Conservation (phyloP, 2,888 invertebrate genomes). For the Muschampia plurimacula region DNA sequence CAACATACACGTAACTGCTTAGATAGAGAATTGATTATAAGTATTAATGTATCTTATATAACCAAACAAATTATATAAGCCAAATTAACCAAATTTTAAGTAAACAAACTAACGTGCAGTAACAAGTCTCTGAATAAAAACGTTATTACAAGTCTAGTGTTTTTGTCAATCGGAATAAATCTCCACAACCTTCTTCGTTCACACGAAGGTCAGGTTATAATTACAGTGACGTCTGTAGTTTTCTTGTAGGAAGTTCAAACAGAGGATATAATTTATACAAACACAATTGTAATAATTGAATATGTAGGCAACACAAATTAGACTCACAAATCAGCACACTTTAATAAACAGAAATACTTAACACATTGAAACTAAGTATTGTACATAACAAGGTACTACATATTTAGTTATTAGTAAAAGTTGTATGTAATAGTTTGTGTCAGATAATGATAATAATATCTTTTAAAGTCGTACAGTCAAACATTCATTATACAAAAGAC, state of each 20-base stretch:
- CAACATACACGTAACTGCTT: not conserved
- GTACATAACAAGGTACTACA: not conserved
- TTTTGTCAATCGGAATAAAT: slow-evolving; percentile 46
- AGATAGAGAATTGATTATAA: not conserved
- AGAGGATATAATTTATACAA: slow-evolving; percentile 26
- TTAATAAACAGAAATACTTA: not conserved
- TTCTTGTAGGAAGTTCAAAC: slow-evolving; percentile 10
- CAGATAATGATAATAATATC: no score
- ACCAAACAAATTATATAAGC: no score
- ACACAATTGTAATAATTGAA: not conserved
- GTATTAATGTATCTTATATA: no score
- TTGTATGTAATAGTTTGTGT: not conserved
- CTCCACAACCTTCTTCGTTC: slow-evolving; percentile 29
- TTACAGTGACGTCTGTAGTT: slow-evolving; percentile 4
- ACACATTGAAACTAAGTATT: not conserved
- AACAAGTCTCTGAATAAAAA: slow-evolving; percentile 10
- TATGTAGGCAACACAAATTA: slow-evolving; percentile 9
- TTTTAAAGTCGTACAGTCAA: not conserved
- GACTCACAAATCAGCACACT: slow-evolving; percentile 4
- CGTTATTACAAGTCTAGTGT: slow-evolving; percentile 40
- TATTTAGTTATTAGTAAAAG: not conserved
- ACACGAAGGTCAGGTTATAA: slow-evolving; percentile 24
- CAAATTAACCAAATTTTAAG: no score
- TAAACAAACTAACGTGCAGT: not conserved
- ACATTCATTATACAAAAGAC: slow-evolving; percentile 47